Evolutionary conservation across 2,797 vertebrate species (phyloP).

Genomic region (Chromis chromis): DNA sequence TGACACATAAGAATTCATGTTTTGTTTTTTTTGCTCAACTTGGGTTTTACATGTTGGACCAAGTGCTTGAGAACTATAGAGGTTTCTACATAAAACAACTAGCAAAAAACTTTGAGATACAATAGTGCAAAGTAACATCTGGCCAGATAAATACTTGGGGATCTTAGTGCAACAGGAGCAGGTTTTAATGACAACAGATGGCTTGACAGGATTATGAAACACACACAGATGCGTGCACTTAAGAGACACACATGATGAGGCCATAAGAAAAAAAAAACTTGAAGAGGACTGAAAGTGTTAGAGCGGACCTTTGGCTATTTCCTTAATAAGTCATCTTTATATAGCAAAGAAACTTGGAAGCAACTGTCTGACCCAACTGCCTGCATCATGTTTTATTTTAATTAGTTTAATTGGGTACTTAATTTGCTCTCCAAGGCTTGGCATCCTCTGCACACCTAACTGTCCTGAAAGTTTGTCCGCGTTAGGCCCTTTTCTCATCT

Average conservation of each 20-base stretch:
- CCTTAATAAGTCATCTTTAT: constrained; percentile 67
- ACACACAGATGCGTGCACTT: constrained; percentile 34
- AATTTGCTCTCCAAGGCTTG: constrained; percentile 55
- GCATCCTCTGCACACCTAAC: constrained; percentile 43
- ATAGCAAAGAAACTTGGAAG: constrained; percentile 57
- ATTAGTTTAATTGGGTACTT: constrained; percentile 69
- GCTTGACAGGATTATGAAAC: constrained; percentile 69
- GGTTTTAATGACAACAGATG: constrained; percentile 76
- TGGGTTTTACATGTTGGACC: background rate
- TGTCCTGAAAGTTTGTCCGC: constrained; percentile 41
- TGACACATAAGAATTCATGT: background rate
- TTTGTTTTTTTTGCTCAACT: background rate
- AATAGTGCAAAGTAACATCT: constrained; percentile 57
- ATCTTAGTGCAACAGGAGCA: constrained; percentile 49
- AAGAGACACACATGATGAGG: constrained; percentile 46
- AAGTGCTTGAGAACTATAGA: constrained; percentile 1
- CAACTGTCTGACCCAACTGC: constrained; percentile 40
- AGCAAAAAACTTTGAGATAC: constrained; percentile 49
- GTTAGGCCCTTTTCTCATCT: constrained; percentile 44
- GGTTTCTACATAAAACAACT: constrained; percentile 11
- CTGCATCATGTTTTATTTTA: constrained; percentile 64
- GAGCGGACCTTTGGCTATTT: constrained; percentile 25
- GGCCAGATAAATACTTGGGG: constrained; percentile 46
- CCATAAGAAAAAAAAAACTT: constrained; percentile 18
- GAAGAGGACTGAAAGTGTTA: constrained; percentile 32